Evolutionary conservation across 1,140 invertebrate genomes (phyloP), one percentile per base, ranked within the genome.

Genomic region (Drosophila asahinai): DNA sequence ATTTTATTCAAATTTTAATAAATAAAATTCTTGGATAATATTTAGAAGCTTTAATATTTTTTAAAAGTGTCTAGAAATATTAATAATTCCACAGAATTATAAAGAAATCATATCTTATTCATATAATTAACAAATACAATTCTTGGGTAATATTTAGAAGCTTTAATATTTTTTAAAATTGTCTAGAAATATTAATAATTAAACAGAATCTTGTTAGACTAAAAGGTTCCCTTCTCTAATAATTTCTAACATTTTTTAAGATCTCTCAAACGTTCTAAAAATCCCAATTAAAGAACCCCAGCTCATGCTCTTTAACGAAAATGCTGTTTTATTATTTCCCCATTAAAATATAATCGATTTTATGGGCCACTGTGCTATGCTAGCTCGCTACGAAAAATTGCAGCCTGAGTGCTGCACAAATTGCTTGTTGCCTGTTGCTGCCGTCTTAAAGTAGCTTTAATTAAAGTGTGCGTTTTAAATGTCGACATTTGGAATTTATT

Each of bases 401-500:
- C 55, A 51, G 42, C 47, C 36, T 52, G 71, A 54, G 62, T 70
- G 66, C 74, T 52, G 67, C 70, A 73, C 70, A 73, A 73, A 73
- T 71, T 73, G 70, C 70, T 43, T 43, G 68, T 71, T 43, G 65
- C 22, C 60, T 33, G 73, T 36, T 43, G 45, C 15, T 65, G 63
- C 68, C 40, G 71, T 62, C 70, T 60, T 61, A 71, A 74, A 74
- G 68, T 73, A 75, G 63, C 83, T 86, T 81, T 86, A 86, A 86
- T 86, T 86, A 86, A 86, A 86, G 83, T 82, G 83, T 86, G 83
- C 83, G 83, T 84, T 80, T 81, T 78, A 86, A 81, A 81, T 81
- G 82, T 86, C 76, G 75, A 61, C 79, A 68, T 81, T 79, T 54
- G 78, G 65, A 80, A 86, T 86, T 86, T 82, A 86, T 86, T 86